phyloP scores from a whole-genome alignment of 2,113 vertebrate genomes.

The Phyllopteryx taeniolatus region DNA sequence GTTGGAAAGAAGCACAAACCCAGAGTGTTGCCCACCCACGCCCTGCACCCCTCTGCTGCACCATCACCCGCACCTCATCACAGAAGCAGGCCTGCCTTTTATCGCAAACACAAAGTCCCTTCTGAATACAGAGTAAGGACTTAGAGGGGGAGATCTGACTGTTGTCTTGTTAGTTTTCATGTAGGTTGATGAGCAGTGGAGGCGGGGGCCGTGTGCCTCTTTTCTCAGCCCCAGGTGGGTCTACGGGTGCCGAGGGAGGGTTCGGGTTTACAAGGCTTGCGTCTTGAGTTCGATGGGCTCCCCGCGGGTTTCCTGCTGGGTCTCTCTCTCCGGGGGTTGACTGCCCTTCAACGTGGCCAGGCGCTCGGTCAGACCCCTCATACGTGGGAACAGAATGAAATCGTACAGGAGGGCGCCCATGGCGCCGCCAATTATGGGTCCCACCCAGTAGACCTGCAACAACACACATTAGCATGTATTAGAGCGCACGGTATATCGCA shows the following conservation, averaged over 20 bases:
- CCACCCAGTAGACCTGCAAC: slow-evolving; percentile 89
- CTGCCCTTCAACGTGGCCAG: slow-evolving; percentile 86
- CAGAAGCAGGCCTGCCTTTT: slow-evolving; percentile 28
- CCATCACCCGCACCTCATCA: slow-evolving; percentile 12
- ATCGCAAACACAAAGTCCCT: slow-evolving; percentile 51
- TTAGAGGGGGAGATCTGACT: slow-evolving; percentile 27
- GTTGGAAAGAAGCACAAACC: slow-evolving; percentile 59
- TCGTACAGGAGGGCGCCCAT: slow-evolving; percentile 86
- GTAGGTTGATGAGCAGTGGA: slow-evolving; percentile 36
- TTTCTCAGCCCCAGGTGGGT: slow-evolving; percentile 26
- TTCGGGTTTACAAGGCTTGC: slow-evolving; percentile 80
- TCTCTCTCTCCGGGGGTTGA: slow-evolving; percentile 72
- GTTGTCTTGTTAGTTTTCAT: slow-evolving; percentile 30
- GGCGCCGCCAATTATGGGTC: slow-evolving; percentile 85
- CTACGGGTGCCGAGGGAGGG: slow-evolving; percentile 15
- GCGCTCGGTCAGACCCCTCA: slow-evolving; percentile 85
- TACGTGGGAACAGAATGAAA: slow-evolving; percentile 87
- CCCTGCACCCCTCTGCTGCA: slow-evolving; percentile 38
- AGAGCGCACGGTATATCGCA: too few species aligned
- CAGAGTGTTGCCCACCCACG: slow-evolving; percentile 47
- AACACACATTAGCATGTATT: slow-evolving; percentile 18
- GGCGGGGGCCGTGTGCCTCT: slow-evolving; percentile 55
- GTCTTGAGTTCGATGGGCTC: slow-evolving; percentile 90
- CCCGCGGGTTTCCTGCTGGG: slow-evolving; percentile 77
- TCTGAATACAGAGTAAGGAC: slow-evolving; percentile 42